Conservation (phyloP, 1,140 invertebrate genomes). For the Lordiphosa stackelbergi region DNA sequence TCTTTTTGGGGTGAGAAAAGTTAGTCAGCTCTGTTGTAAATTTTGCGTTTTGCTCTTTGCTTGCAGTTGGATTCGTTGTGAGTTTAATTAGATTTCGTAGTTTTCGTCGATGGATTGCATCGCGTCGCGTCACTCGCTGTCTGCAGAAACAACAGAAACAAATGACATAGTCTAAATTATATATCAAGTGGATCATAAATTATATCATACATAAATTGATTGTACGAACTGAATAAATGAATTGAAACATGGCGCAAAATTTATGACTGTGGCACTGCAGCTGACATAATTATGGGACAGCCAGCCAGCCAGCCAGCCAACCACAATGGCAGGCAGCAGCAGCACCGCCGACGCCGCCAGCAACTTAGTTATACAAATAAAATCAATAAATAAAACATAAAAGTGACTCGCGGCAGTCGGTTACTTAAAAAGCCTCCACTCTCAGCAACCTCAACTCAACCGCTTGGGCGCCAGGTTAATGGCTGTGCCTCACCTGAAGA, state of each 20-base stretch:
- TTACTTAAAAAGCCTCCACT: constrained; percentile 47
- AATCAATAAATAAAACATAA: constrained; percentile 73
- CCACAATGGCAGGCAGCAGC: constrained; percentile 8
- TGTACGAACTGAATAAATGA: constrained; percentile 15
- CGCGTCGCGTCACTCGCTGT: constrained; percentile 4
- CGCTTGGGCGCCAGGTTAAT: constrained; percentile 36
- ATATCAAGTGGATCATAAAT: constrained; percentile 12
- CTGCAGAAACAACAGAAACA: constrained; percentile 4
- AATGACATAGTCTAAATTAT: not conserved
- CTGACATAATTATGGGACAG: constrained; percentile 68
- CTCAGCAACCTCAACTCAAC: constrained; percentile 1
- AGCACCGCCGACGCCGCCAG: constrained; percentile 4
- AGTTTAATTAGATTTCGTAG: constrained; percentile 6
- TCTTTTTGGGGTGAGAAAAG: not conserved
- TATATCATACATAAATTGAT: not conserved
- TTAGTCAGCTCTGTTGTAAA: not conserved
- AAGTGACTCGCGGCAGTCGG: constrained; percentile 54
- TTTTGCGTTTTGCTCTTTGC: not conserved
- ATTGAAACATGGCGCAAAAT: constrained; percentile 51
- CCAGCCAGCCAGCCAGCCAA: constrained; percentile 26
- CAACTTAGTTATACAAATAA: constrained; percentile 48
- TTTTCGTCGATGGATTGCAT: constrained; percentile 32
- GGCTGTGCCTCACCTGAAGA: not conserved
- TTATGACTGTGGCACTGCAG: constrained; percentile 68
- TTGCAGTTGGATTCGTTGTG: constrained; percentile 1